Base-by-base conservation (phyloP, 2,113 vertebrate species). In the Dendrocopos noguchii region DNA sequence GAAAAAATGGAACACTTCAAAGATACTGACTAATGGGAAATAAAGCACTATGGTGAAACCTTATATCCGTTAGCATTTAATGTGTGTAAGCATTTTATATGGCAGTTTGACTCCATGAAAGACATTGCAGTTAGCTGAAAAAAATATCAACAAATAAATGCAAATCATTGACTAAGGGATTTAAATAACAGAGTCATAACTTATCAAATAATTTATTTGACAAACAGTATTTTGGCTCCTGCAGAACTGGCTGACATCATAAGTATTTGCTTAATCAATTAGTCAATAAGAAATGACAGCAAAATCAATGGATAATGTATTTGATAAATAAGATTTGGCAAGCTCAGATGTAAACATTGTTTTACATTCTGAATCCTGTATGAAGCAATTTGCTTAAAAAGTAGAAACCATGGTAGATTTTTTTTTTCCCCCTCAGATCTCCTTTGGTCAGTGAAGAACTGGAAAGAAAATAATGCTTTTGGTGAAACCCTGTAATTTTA, bases 131-230 rank as follows among this genome's bases (percentile, higher is more conserved):
- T 25, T 76, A 61, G 25, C 17, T 53, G 27, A 65, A 92, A 88
- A 88, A 44, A 44, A 44, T 15, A 44, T 44, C 83, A 39, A 39
- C 33, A 65, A 73, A 64, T 9, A 72, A 82, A 28, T 19, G 76
- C 57, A 63, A 66, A 47, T 4, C 10, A 4, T 61, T 79, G 55
- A 61, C 19, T 55, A 61, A 79, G 15, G 39, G 34, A 76, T 84
- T 87, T 84, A 11, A 88, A 65, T 81, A 87, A 63, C 44, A 29
- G 33, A 47, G 18, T 46, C 15, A 72, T 67, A 79, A 59, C 88
- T 87, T 89, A 71, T 91, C 13, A 77, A 59, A 74, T 61, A 44
- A 84, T 84, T 64, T 75, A 65, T 87, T 64, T 89, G 66, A 92
- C 44, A 84, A 81, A 81, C 84, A 47, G 3, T 72, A 44, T 61